Evolutionary conservation across 2,113 vertebrate species (phyloP).

Genomic region (Chaenogobius annularis): DNA sequence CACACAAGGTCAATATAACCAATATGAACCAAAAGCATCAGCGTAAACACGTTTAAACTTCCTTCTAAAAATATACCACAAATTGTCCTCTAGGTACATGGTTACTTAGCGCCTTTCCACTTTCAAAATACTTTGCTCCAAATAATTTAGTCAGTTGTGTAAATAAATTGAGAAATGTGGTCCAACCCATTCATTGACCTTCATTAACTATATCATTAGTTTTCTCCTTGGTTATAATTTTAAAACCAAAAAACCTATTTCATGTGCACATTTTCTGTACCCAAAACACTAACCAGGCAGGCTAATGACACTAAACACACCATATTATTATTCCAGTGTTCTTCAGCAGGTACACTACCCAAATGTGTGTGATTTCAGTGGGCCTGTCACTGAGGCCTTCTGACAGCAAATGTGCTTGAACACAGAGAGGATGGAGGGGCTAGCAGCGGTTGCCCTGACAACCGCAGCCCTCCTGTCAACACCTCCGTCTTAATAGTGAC

Average conservation of each 20-base stretch:
- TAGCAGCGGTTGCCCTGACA: constrained; percentile 79
- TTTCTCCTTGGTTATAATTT: constrained; percentile 18
- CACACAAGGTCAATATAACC: too few relatives aligned
- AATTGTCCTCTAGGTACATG: too few relatives aligned
- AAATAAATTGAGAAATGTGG: constrained; percentile 21
- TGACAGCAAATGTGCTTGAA: constrained; percentile 59
- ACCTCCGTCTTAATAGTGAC: constrained; percentile 89
- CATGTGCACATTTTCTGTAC: constrained; percentile 40
- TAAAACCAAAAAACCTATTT: background rate
- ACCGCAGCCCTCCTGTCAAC: constrained; percentile 83
- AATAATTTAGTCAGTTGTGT: too few relatives aligned
- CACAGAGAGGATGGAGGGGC: constrained; percentile 64
- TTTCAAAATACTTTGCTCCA: too few relatives aligned
- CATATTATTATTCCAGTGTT: background rate
- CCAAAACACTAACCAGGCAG: constrained; percentile 6
- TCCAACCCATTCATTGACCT: background rate
- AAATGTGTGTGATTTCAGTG: constrained; percentile 40
- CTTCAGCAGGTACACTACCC: constrained; percentile 35
- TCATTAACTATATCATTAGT: background rate
- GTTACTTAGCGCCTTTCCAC: too few relatives aligned
- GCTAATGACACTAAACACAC: constrained; percentile 14
- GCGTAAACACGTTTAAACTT: too few relatives aligned
- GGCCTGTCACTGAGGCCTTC: constrained; percentile 64
- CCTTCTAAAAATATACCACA: too few relatives aligned
- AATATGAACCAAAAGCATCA: too few relatives aligned